Evolutionary conservation across 64 coral and sea anemone genomes (phyloP).

Genomic region (Cladopsammia gracilis): DNA sequence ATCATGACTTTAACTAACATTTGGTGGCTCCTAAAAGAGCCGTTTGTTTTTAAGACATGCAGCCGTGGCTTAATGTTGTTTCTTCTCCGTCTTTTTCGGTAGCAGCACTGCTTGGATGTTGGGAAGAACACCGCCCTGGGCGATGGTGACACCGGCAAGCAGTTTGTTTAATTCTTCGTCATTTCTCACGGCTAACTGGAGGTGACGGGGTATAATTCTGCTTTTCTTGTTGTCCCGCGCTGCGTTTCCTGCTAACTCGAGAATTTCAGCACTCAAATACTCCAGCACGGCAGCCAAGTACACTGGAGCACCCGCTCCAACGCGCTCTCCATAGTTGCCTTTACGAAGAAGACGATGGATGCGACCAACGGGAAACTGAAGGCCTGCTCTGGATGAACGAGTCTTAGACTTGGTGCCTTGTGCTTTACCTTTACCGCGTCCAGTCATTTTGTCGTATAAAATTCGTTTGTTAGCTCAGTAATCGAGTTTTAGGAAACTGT

Average conservation of each 20-base stretch:
- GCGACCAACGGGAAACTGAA: constrained; percentile 3
- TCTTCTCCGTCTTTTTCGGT: background rate
- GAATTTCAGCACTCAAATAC: background rate
- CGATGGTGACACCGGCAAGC: background rate
- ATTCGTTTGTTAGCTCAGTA: background rate
- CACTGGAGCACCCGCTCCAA: background rate
- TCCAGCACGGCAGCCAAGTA: background rate
- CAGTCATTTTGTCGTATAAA: background rate
- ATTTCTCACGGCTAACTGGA: background rate
- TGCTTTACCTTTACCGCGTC: background rate
- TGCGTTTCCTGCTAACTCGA: constrained; percentile 5
- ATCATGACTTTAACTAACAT: no score
- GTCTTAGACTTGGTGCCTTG: constrained; percentile 4
- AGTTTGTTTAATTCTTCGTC: constrained; percentile 10
- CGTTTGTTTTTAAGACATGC: no score
- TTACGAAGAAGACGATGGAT: constrained; percentile 7
- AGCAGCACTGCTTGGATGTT: background rate
- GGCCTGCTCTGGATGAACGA: background rate
- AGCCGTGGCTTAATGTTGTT: background rate
- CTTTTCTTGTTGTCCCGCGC: background rate
- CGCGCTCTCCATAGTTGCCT: background rate
- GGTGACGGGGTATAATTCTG: background rate
- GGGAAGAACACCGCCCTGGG: background rate
- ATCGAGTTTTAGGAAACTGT: no score
- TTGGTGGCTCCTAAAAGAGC: no score